Evolutionary conservation across 2,888 invertebrate species (phyloP).

Genomic region (Anaspis maculata): DNA sequence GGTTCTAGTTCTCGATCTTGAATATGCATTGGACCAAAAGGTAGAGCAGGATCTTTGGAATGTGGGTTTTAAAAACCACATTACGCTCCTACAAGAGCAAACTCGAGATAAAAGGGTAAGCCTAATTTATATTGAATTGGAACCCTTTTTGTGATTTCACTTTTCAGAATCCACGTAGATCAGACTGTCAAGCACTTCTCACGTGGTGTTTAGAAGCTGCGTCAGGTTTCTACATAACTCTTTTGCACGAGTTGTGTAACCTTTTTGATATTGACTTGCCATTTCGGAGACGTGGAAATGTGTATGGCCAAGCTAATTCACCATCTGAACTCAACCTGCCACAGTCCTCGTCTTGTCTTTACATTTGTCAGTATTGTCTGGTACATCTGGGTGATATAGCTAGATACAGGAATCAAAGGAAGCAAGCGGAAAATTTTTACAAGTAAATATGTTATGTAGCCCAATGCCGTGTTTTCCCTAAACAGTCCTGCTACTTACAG

Average conservation of each 20-base stretch:
- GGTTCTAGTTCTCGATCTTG: constrained; percentile 70
- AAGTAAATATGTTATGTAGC: constrained; percentile 49
- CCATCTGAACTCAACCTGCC: constrained; percentile 39
- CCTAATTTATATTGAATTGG: neutral
- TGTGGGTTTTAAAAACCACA: constrained; percentile 80
- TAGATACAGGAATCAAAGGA: constrained; percentile 71
- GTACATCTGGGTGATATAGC: constrained; percentile 84
- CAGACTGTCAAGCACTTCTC: constrained; percentile 68
- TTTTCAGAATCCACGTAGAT: constrained; percentile 60
- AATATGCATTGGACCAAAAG: constrained; percentile 81
- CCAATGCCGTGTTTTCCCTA: no score
- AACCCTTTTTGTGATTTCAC: no score
- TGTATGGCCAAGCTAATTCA: constrained; percentile 33
- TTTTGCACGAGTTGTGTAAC: constrained; percentile 74
- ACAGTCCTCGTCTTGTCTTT: constrained; percentile 66
- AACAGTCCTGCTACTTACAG: no score
- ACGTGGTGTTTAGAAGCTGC: constrained; percentile 77
- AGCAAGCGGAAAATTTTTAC: constrained; percentile 79
- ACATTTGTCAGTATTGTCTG: constrained; percentile 82
- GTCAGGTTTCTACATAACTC: constrained; percentile 74
- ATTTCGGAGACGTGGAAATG: constrained; percentile 49
- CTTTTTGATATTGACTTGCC: constrained; percentile 74
- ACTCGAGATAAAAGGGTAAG: constrained; percentile 70
- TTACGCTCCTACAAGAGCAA: constrained; percentile 66
- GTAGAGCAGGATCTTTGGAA: constrained; percentile 88